These are phyloP conservation scores for Camponotus floridanus DNA, from an alignment of 1,140 invertebrate genomes.

Conservation along the genomic window DNA sequence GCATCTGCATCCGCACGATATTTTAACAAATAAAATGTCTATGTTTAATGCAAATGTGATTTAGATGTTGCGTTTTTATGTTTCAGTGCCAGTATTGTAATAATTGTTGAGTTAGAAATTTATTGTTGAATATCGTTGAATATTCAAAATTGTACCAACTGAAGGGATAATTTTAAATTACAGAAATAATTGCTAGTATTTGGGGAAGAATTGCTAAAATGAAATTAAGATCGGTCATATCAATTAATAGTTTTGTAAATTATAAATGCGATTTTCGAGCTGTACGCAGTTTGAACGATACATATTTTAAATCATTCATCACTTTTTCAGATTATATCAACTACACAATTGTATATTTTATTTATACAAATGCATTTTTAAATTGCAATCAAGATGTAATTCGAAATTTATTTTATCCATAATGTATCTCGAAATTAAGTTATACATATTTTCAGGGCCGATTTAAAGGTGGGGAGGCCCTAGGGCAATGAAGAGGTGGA, in stretches of 20 bases:
- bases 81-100: slow-evolving; percentile 5
- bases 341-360: not conserved
- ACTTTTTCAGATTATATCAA: not conserved
- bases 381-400: not conserved
- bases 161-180: slow-evolving; percentile 60
- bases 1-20: slow-evolving; percentile 49
- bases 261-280: not conserved
- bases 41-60: slow-evolving; percentile 26
- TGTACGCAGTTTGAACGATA: not conserved
- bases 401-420: not conserved
- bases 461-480: no score
- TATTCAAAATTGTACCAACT: slow-evolving; percentile 36
- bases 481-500: no score
- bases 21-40: slow-evolving; percentile 33
- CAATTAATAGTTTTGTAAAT: not conserved
- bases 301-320: not conserved
- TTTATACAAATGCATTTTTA: not conserved
- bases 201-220: not conserved
- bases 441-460: not conserved
- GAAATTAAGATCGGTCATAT: not conserved
- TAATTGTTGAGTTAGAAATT: slow-evolving; percentile 54
- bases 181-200: slow-evolving; percentile 14
- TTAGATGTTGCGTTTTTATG: slow-evolving; percentile 14
- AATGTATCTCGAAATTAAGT: not conserved
- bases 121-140: slow-evolving; percentile 50